Base-by-base conservation (phyloP, 2,797 vertebrate genomes). In the Bryconaethiops microstoma region DNA sequence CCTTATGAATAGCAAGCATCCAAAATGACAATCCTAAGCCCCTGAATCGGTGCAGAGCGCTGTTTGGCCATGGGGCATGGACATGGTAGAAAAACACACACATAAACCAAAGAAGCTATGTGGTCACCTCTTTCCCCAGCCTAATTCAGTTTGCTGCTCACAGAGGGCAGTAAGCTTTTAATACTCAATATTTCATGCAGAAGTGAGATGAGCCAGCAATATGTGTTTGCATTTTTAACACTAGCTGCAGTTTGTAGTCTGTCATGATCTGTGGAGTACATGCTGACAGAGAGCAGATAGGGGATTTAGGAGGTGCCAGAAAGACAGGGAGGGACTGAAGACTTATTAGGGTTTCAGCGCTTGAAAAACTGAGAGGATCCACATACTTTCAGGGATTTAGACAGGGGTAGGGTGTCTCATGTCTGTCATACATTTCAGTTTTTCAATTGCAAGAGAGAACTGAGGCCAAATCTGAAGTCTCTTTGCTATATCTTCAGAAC, bases 141-240 rank as follows among this genome's bases (percentile, higher is more conserved):
- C 16, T 74, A 50, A 73, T 77, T 82, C 74, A 13, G 68, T 40
- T 14, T 65, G 74, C 16, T 23, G 57, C 68, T 57, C 74, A 12
- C 39, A 72, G 71, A 82, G 52, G 50, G 60, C 52, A 70, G 48
- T 23, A 59, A 77, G 64, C 19, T 19, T 74, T 42, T 74, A 59
- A 74, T 60, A 25, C 69, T 77, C 69, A 65, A 76, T 77, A 73
- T 77, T 72, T 82, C 71, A 81, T 73, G 68, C 71, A 62, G 40
- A 54, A 57, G 17, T 25, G 60, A 71, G 74, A 74, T 14, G 57
- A 40, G 65, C 55, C 65, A 59, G 69, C 50, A 67, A 77, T 73
- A 68, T 76, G 59, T 71, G 59, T 71, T 71, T 81, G 74, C 74
- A 77, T 70, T 65, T 81, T 82, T 74, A 82, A 77, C 71, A 77